Evolutionary conservation across 2,888 invertebrate genomes (phyloP), one percentile per base, ranked within the genome.

Genomic region (Eremobia ochroleuca): DNA sequence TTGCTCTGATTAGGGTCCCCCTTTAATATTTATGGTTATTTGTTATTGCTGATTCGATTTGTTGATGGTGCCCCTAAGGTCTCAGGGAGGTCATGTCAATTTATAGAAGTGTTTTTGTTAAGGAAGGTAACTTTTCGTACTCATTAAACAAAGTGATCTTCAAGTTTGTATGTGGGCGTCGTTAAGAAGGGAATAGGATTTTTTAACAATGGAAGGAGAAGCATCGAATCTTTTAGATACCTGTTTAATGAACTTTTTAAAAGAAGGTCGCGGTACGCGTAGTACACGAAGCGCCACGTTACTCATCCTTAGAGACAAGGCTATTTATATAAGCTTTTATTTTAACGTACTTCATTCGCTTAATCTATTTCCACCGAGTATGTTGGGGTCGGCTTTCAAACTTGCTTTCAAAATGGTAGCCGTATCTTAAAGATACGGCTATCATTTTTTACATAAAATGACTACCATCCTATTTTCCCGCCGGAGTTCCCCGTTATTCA

Each of bases 1-100:
- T 87, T 82, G 85, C 77, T 77, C 73, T 87, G 88, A 88, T 87
- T 87, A 73, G 85, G 88, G 88, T 88, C 68, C 73, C 67, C 65
- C 65, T 81, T 85, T 72, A 77, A 86, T 81, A 85, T 85, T 86
- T 81, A 85, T 82, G 75, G 75, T 82, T 77, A 81, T 84, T 85
- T 86, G 81, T 77, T 83, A 80, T 73, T 55, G 77, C 69, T 84
- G 81, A 83, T 77, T 76, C 85, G 74, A 77, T 79, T 86, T 85
- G 76, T 80, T 75, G 75, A 74, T 79, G 78, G 61, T 69, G 65
- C 18, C 49, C 52, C 46, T 37, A 55, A 65, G 77, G 85, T 59
- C 15, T 21, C 46, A 21, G 31, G 62, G 52, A 79, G 75, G 70
- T 55, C 34, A 75, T 66, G 37, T 25, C 62, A 65, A 43, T 73